Evolutionary conservation across 2,888 invertebrate species (phyloP), one percentile per base, ranked within the genome.

Genomic region (Abrostola triplasia): DNA sequence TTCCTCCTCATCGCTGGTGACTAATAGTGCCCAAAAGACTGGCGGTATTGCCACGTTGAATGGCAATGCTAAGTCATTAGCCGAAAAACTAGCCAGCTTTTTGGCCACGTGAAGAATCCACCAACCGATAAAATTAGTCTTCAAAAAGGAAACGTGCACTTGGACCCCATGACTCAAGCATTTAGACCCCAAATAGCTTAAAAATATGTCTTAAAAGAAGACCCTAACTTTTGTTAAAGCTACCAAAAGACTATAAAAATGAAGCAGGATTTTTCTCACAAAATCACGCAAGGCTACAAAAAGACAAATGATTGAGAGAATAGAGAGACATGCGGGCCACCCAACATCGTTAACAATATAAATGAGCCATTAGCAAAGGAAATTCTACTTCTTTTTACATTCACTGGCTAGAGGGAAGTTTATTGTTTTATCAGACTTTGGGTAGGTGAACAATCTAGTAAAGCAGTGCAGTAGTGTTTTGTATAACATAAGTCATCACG

Each of bases 221-320:
- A 47, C 12, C 13, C 9, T 9, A 24, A 47, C 44, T 8, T 42
- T 12, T 12, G 44, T 47, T 1, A 8, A 36, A 5, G 37, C 8
- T 11, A 41, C 35, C 11, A 41, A 11, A 52, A 52, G 24, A 35
- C 44, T 52, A 9, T 40, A 24, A 52, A n/a, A 47, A 37, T 37
- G 36, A 37, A 8, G 24, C 13, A 55, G 44, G 11, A 36, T 47
- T 55, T 47, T 38, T 11, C 12, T 44, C 11, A 8, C 38, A 10
- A 56, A 56, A 56, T 56, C 47, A 56, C 37, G 47, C 24, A 47
- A 56, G 55, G 55, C 38, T 13, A 44, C 44, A 55, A 56, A 56
- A 47, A 56, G 55, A 56, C 55, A 38, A 56, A 56, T 56, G 55
- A 56, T 56, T 56, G 47, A 56, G 44, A 47, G 55, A 48, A 24